Conservation (phyloP, 2,888 invertebrate species). For the Ectropis crepuscularia region DNA sequence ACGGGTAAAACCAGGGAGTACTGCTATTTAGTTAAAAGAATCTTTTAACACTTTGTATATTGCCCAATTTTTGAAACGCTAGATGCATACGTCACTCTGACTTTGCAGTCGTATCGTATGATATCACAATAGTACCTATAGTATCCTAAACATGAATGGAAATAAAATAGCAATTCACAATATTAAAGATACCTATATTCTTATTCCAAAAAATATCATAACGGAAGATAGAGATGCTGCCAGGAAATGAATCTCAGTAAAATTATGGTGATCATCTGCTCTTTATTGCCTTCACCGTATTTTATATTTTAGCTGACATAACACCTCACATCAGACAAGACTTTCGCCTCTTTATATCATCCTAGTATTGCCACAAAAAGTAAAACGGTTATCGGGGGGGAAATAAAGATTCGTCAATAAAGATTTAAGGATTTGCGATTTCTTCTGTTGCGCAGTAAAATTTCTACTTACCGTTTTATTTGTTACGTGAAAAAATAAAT, state of each 20-base stretch:
- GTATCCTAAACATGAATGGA: no score
- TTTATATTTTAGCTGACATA: conserved; percentile 3
- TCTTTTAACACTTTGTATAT: no score
- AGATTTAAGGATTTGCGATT: conserved; percentile 27
- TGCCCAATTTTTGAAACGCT: no score
- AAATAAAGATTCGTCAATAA: conserved; percentile 31
- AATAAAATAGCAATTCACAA: no score
- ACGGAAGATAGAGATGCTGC: neutral
- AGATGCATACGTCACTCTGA: no score
- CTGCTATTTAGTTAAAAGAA: no score
- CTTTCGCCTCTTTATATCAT: conserved; percentile 7
- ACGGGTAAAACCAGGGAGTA: no score
- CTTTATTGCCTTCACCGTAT: conserved; percentile 5
- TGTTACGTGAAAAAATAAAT: conserved; percentile 18
- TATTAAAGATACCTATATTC: no score
- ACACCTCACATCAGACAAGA: conserved; percentile 6
- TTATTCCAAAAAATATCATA: neutral
- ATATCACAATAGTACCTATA: no score
- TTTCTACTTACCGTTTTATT: conserved; percentile 15
- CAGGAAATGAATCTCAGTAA: conserved; percentile 1
- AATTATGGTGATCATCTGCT: conserved; percentile 1
- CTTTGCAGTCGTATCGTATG: no score
- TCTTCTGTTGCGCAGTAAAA: conserved; percentile 20
- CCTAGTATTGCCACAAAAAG: conserved; percentile 12
- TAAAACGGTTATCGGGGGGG: conserved; percentile 18